phyloP scores from a whole-genome alignment of 2,797 vertebrate species.

The Monodelphis domestica region DNA sequence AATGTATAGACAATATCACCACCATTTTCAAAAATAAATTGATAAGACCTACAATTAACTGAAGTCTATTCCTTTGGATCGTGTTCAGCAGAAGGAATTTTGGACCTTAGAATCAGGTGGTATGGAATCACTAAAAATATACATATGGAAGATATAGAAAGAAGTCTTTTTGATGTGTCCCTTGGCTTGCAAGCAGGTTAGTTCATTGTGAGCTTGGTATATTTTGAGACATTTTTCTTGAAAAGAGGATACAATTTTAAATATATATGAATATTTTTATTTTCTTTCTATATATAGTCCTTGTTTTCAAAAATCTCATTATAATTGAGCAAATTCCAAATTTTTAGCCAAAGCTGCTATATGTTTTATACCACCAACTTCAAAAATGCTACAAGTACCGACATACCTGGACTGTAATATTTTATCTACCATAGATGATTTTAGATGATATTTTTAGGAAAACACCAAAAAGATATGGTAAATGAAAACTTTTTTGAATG shows the following conservation, averaged over 20 bases:
- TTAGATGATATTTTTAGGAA: neutral
- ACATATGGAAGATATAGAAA: neutral
- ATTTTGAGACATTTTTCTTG: constrained; percentile 20
- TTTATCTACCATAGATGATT: neutral
- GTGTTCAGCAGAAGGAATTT: constrained; percentile 8
- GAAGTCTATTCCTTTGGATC: constrained; percentile 21
- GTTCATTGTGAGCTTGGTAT: neutral
- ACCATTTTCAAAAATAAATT: constrained; percentile 20
- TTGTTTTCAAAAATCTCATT: neutral
- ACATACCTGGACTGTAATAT: neutral
- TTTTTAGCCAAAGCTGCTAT: neutral
- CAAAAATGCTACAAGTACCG: neutral
- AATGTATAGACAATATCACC: constrained; percentile 7
- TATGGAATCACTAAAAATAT: neutral
- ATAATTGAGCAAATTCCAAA: neutral
- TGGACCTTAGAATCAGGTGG: neutral
- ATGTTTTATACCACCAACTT: neutral
- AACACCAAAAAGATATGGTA: neutral
- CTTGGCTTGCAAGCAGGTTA: neutral
- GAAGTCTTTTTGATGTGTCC: neutral
- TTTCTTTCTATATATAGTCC: too few species aligned
- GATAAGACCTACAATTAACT: constrained; percentile 4
- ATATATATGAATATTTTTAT: neutral
- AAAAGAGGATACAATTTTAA: neutral
- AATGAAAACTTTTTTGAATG: constrained; percentile 6